phyloP scores from a whole-genome alignment of 2,113 vertebrate species.

The Gyps fulvus region DNA sequence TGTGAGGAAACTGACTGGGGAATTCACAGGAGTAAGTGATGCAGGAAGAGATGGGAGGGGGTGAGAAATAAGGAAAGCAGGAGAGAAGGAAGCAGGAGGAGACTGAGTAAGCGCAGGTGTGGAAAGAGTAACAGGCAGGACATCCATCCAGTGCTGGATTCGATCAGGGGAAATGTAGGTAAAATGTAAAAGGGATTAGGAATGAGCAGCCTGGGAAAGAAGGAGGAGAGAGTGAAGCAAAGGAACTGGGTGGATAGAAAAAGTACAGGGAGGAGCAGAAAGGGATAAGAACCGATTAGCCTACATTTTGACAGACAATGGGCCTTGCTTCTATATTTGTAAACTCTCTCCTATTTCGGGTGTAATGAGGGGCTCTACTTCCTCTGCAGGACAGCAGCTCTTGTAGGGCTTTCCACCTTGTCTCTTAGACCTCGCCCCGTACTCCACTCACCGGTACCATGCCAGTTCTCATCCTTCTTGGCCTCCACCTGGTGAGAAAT shows the following conservation, averaged over 20 bases:
- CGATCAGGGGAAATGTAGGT: not conserved
- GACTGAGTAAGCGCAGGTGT: not conserved
- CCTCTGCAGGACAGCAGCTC: not conserved
- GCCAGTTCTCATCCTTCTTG: slow-evolving; percentile 80
- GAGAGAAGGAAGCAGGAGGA: not conserved
- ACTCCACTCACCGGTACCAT: slow-evolving; percentile 64
- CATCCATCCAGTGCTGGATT: not conserved
- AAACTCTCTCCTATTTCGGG: not conserved
- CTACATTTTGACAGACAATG: slow-evolving; percentile 27
- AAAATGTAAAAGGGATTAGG: slow-evolving; percentile 37
- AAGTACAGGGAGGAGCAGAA: slow-evolving; percentile 32
- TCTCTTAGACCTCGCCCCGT: not conserved
- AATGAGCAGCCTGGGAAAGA: slow-evolving; percentile 16
- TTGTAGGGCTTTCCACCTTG: not conserved
- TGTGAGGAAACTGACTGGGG: not conserved
- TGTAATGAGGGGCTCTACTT: not conserved
- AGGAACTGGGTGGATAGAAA: not conserved
- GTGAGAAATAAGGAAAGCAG: not conserved
- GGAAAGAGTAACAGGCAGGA: not conserved
- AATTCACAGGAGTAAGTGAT: not conserved
- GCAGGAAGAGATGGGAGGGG: not conserved
- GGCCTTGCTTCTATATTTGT: not conserved
- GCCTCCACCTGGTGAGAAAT: slow-evolving; percentile 85
- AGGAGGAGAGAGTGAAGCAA: not conserved
- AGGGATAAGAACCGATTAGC: slow-evolving; percentile 46